phyloP scores from a whole-genome alignment of 2,113 vertebrate species.

The Hylia prasina region DNA sequence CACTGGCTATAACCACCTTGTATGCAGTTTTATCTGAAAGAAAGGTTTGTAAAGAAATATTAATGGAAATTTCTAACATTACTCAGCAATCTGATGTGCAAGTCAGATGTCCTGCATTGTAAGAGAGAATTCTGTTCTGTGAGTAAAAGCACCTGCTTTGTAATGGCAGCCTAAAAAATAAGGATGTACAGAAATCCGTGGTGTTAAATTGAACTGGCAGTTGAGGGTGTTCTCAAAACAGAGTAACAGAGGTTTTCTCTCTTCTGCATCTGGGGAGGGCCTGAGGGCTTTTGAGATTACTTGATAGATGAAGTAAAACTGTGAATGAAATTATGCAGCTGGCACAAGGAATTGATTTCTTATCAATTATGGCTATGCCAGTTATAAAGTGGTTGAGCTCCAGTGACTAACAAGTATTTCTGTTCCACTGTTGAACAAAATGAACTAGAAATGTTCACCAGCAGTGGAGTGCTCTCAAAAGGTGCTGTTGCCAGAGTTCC shows the following conservation, averaged over 20 bases:
- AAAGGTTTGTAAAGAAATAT: neutral
- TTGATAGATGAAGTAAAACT: neutral
- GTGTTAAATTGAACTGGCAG: neutral
- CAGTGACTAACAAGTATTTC: neutral
- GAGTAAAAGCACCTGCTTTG: neutral
- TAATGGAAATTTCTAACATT: neutral
- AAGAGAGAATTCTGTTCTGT: neutral
- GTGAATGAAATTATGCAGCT: conserved; percentile 12
- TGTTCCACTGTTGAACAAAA: neutral
- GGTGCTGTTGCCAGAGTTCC: neutral
- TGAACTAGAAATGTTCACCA: neutral
- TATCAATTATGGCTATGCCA: neutral
- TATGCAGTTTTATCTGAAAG: neutral
- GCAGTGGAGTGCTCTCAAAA: neutral
- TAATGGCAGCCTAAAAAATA: neutral
- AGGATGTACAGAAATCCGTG: neutral
- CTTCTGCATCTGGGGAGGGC: neutral
- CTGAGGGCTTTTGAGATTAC: neutral
- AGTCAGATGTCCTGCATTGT: neutral
- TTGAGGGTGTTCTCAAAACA: neutral
- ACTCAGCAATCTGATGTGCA: neutral
- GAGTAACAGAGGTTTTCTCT: neutral
- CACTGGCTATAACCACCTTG: neutral
- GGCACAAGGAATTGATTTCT: neutral
- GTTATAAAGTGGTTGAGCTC: neutral